Conservation (phyloP, 2,797 vertebrate genomes). For the Malacoraja senta region DNA sequence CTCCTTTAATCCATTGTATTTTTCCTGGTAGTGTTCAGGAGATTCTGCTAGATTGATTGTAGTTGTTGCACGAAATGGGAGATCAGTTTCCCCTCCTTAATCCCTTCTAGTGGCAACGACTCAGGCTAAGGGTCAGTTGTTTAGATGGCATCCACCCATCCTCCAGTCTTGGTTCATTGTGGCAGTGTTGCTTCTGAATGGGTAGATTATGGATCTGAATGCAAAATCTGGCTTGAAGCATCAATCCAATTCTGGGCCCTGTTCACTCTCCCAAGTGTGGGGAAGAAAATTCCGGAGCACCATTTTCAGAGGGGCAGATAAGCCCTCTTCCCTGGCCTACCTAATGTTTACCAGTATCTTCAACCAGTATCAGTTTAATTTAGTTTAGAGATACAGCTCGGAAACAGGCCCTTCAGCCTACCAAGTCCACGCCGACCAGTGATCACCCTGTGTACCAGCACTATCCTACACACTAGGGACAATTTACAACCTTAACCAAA, state of each 20-base stretch:
- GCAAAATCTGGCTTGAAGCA: neutral
- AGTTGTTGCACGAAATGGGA: neutral
- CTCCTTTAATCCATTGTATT: no score
- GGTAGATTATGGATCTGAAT: neutral
- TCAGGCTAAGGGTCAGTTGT: neutral
- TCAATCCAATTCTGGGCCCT: neutral
- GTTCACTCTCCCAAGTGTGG: neutral
- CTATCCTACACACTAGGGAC: no score
- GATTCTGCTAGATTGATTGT: neutral
- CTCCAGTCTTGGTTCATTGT: neutral
- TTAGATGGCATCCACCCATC: neutral
- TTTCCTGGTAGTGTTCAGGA: no score
- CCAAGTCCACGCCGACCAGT: no score
- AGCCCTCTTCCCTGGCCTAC: neutral
- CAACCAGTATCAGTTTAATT: neutral
- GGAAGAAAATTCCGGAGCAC: neutral
- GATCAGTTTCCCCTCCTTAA: neutral
- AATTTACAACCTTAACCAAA: no score
- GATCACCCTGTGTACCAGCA: no score
- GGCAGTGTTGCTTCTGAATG: neutral
- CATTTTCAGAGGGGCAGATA: neutral
- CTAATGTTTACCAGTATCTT: neutral
- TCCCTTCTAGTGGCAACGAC: neutral
- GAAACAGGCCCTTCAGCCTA: no score
- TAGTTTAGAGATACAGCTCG: no score